Conservation (phyloP, 2,888 invertebrate genomes). For the Acleris cristana region DNA sequence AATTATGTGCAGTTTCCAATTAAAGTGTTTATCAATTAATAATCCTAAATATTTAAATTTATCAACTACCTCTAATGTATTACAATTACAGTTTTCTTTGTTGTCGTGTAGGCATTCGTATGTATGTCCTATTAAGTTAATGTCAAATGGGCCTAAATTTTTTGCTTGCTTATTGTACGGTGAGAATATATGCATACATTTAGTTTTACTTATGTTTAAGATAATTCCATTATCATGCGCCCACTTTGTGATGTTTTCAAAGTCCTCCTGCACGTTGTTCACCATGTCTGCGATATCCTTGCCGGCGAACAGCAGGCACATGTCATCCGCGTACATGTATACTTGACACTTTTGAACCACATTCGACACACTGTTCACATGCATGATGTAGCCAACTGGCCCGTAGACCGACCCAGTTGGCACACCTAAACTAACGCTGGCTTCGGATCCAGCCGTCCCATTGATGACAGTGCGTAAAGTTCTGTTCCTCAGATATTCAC, state of each 20-base stretch:
- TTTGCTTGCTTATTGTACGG: too few relatives aligned
- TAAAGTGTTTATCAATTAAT: constrained; percentile 1
- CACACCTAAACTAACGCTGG: constrained; percentile 29
- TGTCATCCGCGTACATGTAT: constrained; percentile 41
- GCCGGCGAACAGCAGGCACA: constrained; percentile 34
- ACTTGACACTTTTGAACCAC: constrained; percentile 9
- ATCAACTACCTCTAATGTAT: neutral
- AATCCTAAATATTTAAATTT: neutral
- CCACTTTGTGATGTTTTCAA: constrained; percentile 35
- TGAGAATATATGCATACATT: too few relatives aligned
- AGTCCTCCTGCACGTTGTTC: constrained; percentile 32
- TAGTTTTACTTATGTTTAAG: constrained; percentile 20
- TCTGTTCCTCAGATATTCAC: constrained; percentile 26
- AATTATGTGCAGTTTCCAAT: neutral
- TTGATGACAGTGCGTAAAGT: constrained; percentile 7
- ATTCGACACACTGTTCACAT: too few relatives aligned
- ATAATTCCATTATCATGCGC: constrained; percentile 36
- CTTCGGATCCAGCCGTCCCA: neutral
- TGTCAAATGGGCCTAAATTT: too few relatives aligned
- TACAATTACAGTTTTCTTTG: constrained; percentile 1
- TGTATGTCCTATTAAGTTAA: constrained; percentile 23
- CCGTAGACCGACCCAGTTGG: constrained; percentile 36
- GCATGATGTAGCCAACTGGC: too few relatives aligned
- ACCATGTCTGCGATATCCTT: constrained; percentile 20
- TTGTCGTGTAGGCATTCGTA: neutral